Base-by-base conservation (phyloP, 2,888 invertebrate genomes). In the Tiliacea citrago region DNA sequence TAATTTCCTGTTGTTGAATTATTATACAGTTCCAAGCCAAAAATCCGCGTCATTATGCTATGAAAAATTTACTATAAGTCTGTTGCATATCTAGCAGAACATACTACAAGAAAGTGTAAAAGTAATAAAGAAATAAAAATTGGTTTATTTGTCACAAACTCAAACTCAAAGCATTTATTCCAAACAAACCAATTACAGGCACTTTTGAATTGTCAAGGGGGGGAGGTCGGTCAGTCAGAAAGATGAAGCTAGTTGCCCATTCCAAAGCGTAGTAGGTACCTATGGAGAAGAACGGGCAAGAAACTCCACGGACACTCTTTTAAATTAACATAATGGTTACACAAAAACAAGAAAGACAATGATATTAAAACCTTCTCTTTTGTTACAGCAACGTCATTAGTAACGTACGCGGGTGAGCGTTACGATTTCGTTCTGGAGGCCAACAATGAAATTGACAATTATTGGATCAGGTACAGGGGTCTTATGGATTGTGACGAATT, bases 381-480 rank as follows among this genome's bases (percentile, higher is more conserved):
- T 85, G 86, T 95, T 94, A 2, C 91, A 96, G 96, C 96, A 0
- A 96, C 96, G 58, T 96, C 96, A 0, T 86, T 96, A 7, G 98
- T 99, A 6, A 98, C 98, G 9, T 99, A 98, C 91, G 98, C 99
- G 0, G 99, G 99, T 0, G 99, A 99, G 92, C 96, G 99, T 58
- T 99, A 98, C 91, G 99, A 99, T 91, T 98, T 99, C 87, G 95
- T 99, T 1, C 85, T 99, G 24, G 97, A 97, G 69, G 98, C 98
- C 12, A 97, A 98, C 91, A 98, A 98, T 81, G 95, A 97, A 29
- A 95, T 97, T 2, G 97, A 97, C 70, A 98, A 97, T 89, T 98
- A 98, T 90, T 98, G 98, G 97, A 98, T 99, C 79, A 97, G 98
- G 61, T 98, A 98, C 88, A 97, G 98, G 47, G 99, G 99, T 0